Evolutionary conservation across 1,140 invertebrate genomes (phyloP).

Genomic region (Metaphire vulgaris): DNA sequence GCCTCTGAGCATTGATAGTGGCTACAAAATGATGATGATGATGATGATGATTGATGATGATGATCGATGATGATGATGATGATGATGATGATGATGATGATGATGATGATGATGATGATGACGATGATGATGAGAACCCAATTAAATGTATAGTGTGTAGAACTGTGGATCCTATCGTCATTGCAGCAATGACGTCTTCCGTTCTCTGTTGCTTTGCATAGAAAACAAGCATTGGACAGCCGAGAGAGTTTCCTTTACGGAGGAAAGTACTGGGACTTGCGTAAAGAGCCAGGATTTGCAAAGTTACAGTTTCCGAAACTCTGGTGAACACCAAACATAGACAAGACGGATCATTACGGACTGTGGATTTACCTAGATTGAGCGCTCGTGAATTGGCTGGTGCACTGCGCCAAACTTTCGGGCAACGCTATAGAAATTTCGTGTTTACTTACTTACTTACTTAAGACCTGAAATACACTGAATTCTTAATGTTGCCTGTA

Average conservation of each 20-base stretch:
- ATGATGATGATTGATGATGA: not conserved
- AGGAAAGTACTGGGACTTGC: slow-evolving; percentile 56
- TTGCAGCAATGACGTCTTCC: not conserved
- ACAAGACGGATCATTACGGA: no score
- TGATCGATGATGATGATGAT: not conserved
- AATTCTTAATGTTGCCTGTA: no score
- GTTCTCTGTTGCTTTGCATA: slow-evolving; percentile 19
- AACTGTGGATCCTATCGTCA: not conserved
- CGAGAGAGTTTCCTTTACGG: slow-evolving; percentile 62
- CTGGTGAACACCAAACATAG: no score
- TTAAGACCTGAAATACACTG: no score
- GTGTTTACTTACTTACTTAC: no score
- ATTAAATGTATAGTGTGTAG: not conserved
- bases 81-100: slow-evolving; percentile 7
- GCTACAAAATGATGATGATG: not conserved
- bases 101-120: not conserved
- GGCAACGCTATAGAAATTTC: no score
- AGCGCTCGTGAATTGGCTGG: no score
- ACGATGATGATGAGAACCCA: not conserved
- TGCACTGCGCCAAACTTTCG: no score
- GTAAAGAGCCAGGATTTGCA: slow-evolving; percentile 57
- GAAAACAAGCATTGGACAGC: slow-evolving; percentile 44
- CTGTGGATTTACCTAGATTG: no score
- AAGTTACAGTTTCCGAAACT: slow-evolving; percentile 51
- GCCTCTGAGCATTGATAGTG: no score